Conservation (phyloP, 1,140 invertebrate species). For the Drosophila santomea region DNA sequence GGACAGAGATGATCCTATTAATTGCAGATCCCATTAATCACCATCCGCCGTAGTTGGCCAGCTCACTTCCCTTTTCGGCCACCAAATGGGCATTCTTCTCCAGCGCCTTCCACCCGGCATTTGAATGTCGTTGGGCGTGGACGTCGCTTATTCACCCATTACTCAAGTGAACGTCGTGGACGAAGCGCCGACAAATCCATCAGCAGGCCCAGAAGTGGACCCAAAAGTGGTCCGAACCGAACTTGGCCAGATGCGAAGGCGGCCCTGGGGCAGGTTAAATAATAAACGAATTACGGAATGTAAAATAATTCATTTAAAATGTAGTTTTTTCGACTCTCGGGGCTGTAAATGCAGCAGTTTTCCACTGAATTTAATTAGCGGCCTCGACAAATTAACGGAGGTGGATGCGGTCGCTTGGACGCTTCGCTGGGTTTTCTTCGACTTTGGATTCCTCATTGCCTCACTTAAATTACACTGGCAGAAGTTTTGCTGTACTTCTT, state of each 20-base stretch:
- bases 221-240: slow-evolving; percentile 27
- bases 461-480: background rate
- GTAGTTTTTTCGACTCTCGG: slow-evolving; percentile 37
- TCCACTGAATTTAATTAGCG: slow-evolving; percentile 82
- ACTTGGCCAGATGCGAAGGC: slow-evolving; percentile 42
- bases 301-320: slow-evolving; percentile 68
- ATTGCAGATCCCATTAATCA: slow-evolving; percentile 51
- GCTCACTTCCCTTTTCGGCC: slow-evolving; percentile 24
- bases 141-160: slow-evolving; percentile 71
- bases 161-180: slow-evolving; percentile 62
- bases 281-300: slow-evolving; percentile 74
- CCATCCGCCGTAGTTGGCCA: slow-evolving; percentile 27
- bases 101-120: background rate
- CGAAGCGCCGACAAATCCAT: slow-evolving; percentile 68
- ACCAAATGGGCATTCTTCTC: slow-evolving; percentile 11
- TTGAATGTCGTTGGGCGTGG: slow-evolving; percentile 53
- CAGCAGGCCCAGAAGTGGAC: slow-evolving; percentile 27
- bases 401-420: slow-evolving; percentile 79
- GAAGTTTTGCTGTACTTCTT: background rate
- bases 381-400: slow-evolving; percentile 71
- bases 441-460: slow-evolving; percentile 14
- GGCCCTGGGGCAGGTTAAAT: slow-evolving; percentile 47
- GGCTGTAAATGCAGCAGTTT: slow-evolving; percentile 71
- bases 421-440: slow-evolving; percentile 69
- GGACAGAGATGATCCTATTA: slow-evolving; percentile 26